These are phyloP conservation scores for Trichonephila clavata DNA, from an alignment of 1,140 invertebrate species.

Conservation along the genomic window DNA sequence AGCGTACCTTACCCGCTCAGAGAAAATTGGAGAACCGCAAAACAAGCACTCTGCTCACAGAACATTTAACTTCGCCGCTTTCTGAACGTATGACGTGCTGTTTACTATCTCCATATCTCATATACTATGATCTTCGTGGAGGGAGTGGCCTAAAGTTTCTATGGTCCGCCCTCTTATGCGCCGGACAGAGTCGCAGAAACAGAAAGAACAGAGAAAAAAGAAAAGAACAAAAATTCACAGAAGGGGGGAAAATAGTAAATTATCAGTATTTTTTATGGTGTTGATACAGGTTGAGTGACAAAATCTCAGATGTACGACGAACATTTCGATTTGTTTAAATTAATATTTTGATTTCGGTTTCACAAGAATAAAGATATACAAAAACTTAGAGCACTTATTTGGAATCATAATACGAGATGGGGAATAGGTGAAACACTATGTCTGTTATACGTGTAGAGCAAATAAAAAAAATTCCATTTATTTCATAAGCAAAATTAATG, in stretches of 20 bases:
- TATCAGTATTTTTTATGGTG: neutral
- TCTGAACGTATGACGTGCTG: neutral
- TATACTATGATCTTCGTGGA: neutral
- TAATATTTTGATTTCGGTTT: neutral
- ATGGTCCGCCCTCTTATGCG: conserved; percentile 9
- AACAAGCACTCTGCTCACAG: neutral
- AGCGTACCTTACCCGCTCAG: neutral
- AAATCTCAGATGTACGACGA: neutral
- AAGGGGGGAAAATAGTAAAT: neutral
- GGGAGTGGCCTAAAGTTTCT: neutral
- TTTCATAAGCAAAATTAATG: too few species aligned
- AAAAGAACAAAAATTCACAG: neutral
- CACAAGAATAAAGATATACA: too few species aligned
- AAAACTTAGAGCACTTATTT: too few species aligned
- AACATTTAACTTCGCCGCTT: conserved; percentile 19
- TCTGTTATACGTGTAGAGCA: neutral
- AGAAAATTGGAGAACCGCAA: neutral
- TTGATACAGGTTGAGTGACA: neutral
- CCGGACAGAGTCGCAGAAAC: conserved; percentile 10
- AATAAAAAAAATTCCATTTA: neutral
- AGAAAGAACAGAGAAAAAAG: neutral
- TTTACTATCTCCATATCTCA: conserved; percentile 26
- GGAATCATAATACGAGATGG: too few species aligned
- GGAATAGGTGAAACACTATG: neutral
- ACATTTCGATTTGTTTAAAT: neutral